Evolutionary conservation across 1,140 invertebrate species (phyloP).

Genomic region (Drosophila tropicalis): DNA sequence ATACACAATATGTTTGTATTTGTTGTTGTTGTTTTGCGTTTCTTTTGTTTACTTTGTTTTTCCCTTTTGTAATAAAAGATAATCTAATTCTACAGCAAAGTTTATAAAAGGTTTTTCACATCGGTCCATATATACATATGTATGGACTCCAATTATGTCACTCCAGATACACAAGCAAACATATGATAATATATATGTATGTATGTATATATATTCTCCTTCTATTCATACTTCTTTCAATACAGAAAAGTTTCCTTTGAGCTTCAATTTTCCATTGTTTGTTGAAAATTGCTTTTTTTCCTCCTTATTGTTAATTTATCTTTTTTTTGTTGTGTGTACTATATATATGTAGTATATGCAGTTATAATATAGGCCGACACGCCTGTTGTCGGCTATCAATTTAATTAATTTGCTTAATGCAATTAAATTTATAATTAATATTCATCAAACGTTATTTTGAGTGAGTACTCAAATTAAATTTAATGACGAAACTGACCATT

Average conservation of each 20-base stretch:
- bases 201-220: neutral
- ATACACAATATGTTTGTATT: neutral
- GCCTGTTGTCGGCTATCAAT: conserved; percentile 34
- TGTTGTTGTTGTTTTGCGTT: neutral
- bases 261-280: conserved; percentile 4
- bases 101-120: conserved; percentile 31
- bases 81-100: conserved; percentile 1
- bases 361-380: neutral
- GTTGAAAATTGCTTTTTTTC: conserved; percentile 1
- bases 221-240: neutral
- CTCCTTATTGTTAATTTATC: conserved; percentile 35
- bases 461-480: conserved; percentile 35
- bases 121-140: neutral
- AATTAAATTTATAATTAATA: conserved; percentile 65
- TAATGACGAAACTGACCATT: conserved; percentile 48
- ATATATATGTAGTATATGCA: conserved; percentile 23
- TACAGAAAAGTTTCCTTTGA: conserved; percentile 3
- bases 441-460: conserved; percentile 46
- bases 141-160: conserved; percentile 48
- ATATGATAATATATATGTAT: neutral
- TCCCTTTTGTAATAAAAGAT: conserved; percentile 15
- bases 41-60: conserved; percentile 2
- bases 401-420: conserved; percentile 67
- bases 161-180: conserved; percentile 32
- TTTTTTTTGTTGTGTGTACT: conserved; percentile 43